phyloP scores from a whole-genome alignment of 2,113 vertebrate genomes.

The Zosterops hypoxanthus region DNA sequence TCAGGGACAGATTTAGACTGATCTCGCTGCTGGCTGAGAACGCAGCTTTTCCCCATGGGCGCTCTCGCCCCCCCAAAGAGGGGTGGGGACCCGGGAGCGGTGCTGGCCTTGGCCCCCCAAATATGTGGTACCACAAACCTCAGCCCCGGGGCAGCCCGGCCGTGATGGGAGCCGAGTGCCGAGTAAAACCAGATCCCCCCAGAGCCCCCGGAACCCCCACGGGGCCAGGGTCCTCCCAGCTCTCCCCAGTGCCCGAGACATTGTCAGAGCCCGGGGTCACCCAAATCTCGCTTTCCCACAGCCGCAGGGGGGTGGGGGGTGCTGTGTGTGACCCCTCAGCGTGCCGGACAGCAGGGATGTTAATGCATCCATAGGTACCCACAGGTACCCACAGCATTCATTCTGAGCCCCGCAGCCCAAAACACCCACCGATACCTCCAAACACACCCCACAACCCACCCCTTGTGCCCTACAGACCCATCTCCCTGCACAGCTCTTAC shows the following conservation, averaged over 20 bases:
- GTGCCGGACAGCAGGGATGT: not conserved
- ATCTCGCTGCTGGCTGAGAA: not conserved
- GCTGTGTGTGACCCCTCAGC: not conserved
- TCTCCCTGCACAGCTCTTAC: not conserved
- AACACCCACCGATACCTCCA: not conserved
- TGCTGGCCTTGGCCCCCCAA: not conserved
- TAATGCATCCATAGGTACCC: not conserved
- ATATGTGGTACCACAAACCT: not conserved
- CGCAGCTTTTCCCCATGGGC: accelerated
- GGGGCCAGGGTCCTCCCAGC: not conserved
- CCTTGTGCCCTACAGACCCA: not conserved
- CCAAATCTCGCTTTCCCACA: too few relatives aligned
- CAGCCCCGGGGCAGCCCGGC: not conserved
- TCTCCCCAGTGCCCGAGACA: not conserved
- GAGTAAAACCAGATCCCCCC: not conserved
- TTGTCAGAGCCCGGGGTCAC: too few relatives aligned
- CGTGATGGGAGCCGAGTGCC: not conserved
- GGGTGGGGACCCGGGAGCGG: not conserved
- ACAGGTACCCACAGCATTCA: not conserved
- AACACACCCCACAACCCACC: not conserved
- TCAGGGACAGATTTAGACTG: not conserved
- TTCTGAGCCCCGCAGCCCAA: not conserved
- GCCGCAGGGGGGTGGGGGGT: accelerated
- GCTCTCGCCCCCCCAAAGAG: accelerated
- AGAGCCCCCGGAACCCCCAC: not conserved